Conservation (phyloP, 2,888 invertebrate species). For the Loripinus fragilis region DNA sequence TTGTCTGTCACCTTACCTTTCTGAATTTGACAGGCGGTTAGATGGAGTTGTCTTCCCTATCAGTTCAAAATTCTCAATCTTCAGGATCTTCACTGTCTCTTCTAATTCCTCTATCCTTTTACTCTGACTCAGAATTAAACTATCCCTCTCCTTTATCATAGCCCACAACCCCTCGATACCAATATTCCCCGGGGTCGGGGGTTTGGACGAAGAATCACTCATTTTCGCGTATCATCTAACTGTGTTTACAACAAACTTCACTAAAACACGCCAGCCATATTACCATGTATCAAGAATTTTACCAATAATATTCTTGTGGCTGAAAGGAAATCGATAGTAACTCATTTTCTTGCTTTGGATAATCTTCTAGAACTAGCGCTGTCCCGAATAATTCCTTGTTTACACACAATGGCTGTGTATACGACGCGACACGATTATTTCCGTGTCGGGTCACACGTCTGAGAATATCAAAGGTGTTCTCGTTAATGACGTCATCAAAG, state of each 20-base stretch:
- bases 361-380: slow-evolving; percentile 7
- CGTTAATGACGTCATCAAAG: slow-evolving; percentile 58
- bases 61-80: slow-evolving; percentile 50
- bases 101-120: slow-evolving; percentile 56
- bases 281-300: slow-evolving; percentile 17
- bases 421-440: slow-evolving; percentile 15
- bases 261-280: slow-evolving; percentile 1
- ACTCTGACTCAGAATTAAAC: slow-evolving; percentile 57
- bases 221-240: slow-evolving; percentile 22
- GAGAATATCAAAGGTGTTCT: slow-evolving; percentile 19
- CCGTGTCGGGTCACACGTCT: slow-evolving; percentile 18
- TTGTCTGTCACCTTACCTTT: slow-evolving; percentile 17
- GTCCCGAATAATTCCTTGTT: slow-evolving; percentile 11
- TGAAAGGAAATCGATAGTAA: slow-evolving; percentile 48
- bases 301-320: slow-evolving; percentile 3
- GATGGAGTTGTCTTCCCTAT: slow-evolving; percentile 25
- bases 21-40: slow-evolving; percentile 4
- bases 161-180: slow-evolving; percentile 52
- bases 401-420: slow-evolving; percentile 10
- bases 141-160: slow-evolving; percentile 56
- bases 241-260: slow-evolving; percentile 19
- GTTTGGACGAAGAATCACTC: slow-evolving; percentile 9
- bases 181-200: slow-evolving; percentile 44
- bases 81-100: slow-evolving; percentile 43
- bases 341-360: slow-evolving; percentile 31